Conservation (phyloP, 2,888 invertebrate genomes). For the Papilio gigon region DNA sequence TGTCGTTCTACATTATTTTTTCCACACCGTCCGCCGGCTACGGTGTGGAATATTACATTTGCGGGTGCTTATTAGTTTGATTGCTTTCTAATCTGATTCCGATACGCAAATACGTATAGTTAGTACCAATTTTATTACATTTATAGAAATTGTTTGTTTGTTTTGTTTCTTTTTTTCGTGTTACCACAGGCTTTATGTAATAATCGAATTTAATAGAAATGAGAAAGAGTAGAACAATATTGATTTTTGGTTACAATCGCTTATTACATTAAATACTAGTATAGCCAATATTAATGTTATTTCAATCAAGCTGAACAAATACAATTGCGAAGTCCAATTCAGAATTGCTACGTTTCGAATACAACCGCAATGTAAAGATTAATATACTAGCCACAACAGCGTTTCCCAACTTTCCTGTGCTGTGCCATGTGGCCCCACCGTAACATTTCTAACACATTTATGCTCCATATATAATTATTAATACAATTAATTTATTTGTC, state of each 20-base stretch:
- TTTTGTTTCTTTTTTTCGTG: neutral
- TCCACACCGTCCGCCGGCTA: conserved; percentile 9
- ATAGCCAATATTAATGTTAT: neutral
- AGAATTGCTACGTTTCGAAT: neutral
- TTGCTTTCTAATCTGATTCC: conserved; percentile 34
- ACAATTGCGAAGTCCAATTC: neutral
- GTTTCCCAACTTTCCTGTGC: no score
- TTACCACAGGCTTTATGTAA: no score
- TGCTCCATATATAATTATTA: no score
- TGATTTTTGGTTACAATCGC: neutral
- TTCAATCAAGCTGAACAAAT: neutral
- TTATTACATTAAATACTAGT: neutral
- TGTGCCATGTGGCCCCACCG: no score
- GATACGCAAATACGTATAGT: conserved; percentile 19
- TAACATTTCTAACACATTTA: no score
- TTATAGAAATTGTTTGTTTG: neutral
- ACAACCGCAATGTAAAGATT: neutral
- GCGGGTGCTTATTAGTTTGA: conserved; percentile 37
- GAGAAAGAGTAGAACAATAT: neutral
- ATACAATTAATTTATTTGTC: no score
- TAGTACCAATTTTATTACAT: conserved; percentile 13
- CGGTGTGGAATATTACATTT: conserved; percentile 37
- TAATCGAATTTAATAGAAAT: no score
- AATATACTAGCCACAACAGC: neutral
- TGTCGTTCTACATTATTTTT: neutral